Evolutionary conservation across 1,140 invertebrate species (phyloP).

Genomic region (Lepidostoma basale): DNA sequence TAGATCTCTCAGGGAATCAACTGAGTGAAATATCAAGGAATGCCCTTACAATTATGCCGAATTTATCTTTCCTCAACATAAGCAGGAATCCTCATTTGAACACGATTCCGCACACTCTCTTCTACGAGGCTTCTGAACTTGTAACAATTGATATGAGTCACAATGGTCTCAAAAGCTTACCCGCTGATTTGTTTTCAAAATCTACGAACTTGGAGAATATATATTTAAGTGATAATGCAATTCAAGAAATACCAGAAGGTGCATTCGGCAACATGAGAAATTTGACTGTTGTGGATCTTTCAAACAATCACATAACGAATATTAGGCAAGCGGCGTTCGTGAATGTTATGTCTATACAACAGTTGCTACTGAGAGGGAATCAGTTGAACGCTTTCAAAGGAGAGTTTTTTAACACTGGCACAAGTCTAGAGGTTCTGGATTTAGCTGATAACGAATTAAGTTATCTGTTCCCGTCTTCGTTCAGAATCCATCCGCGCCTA

Average conservation of each 20-base stretch:
- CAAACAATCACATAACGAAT: conserved; percentile 76
- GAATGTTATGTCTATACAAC: conserved; percentile 71
- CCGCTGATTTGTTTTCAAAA: conserved; percentile 73
- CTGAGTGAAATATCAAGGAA: conserved; percentile 71
- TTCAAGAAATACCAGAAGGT: conserved; percentile 74
- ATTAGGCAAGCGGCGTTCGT: conserved; percentile 73
- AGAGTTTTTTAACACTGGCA: conserved; percentile 76
- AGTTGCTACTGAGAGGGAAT: conserved; percentile 72
- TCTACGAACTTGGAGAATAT: conserved; percentile 69
- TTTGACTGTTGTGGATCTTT: conserved; percentile 73
- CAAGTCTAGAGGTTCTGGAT: conserved; percentile 74
- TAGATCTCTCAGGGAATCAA: conserved; percentile 82
- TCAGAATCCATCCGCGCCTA: conserved; percentile 79
- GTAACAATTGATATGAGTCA: conserved; percentile 74
- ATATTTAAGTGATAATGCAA: conserved; percentile 68
- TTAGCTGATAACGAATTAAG: conserved; percentile 77
- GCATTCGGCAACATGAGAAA: conserved; percentile 76
- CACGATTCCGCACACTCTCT: conserved; percentile 62
- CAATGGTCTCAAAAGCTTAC: conserved; percentile 72
- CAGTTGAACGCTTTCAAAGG: conserved; percentile 77
- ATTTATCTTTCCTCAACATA: conserved; percentile 76
- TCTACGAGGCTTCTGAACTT: conserved; percentile 67
- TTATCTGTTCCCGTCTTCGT: conserved; percentile 81
- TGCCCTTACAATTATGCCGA: conserved; percentile 72
- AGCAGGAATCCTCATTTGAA: conserved; percentile 76